These are phyloP conservation scores for Megamerina dolium DNA, from an alignment of 2,888 invertebrate genomes.

Conservation along the genomic window DNA sequence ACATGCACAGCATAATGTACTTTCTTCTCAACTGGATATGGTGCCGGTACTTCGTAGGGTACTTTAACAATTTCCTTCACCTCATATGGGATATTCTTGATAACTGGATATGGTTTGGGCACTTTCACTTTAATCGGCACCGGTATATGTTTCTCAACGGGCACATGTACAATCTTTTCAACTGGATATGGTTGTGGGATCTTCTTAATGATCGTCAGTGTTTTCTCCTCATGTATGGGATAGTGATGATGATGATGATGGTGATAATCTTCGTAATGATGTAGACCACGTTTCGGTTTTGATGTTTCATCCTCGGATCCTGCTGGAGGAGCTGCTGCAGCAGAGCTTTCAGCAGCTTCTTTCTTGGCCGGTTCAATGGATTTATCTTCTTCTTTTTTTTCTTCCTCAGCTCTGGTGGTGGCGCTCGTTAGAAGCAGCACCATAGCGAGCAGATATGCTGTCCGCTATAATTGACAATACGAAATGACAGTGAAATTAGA, in stretches of 20 bases:
- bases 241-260: conserved; percentile 39
- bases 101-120: conserved; percentile 67
- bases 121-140: conserved; percentile 60
- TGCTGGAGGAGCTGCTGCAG: conserved; percentile 43
- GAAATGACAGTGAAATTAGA: too few species aligned
- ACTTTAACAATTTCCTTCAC: conserved; percentile 76
- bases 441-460: conserved; percentile 52
- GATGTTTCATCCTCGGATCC: conserved; percentile 57
- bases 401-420: conserved; percentile 52
- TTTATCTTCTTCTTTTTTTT: conserved; percentile 53
- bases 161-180: conserved; percentile 57
- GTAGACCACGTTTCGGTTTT: conserved; percentile 70
- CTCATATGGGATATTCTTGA: conserved; percentile 63
- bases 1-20: conserved; percentile 70
- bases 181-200: conserved; percentile 67
- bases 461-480: conserved; percentile 29
- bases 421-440: conserved; percentile 54
- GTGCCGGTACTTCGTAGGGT: conserved; percentile 69
- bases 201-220: conserved; percentile 67
- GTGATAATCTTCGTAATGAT: conserved; percentile 51
- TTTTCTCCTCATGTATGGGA: conserved; percentile 55
- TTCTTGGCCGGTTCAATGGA: conserved; percentile 30
- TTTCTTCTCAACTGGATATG: conserved; percentile 72
- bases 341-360: conserved; percentile 38
- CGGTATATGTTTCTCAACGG: conserved; percentile 61